Evolutionary conservation across 1,140 invertebrate species (phyloP).

Genomic region (Atta cephalotes): DNA sequence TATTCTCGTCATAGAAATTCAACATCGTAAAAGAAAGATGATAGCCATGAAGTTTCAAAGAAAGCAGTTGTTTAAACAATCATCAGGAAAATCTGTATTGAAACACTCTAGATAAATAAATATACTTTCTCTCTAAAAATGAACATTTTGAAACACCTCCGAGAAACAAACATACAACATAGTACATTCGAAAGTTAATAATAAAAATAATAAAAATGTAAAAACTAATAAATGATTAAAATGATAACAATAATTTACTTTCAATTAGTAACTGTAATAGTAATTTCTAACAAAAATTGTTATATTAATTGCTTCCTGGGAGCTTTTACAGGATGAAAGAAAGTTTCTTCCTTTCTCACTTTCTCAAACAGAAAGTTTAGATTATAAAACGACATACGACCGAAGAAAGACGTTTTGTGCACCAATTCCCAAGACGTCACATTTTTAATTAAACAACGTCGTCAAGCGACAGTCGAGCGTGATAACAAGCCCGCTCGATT

Average conservation of each 20-base stretch:
- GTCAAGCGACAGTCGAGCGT: constrained; percentile 31
- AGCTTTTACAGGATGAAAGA: background rate
- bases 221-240: background rate
- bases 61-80: background rate
- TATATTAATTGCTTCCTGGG: background rate
- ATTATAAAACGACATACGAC: constrained; percentile 6
- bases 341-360: constrained; percentile 15
- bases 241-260: background rate
- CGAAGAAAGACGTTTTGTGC: constrained; percentile 30
- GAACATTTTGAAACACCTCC: background rate
- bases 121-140: constrained; percentile 35
- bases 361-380: constrained; percentile 34
- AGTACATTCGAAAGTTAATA: background rate
- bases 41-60: background rate
- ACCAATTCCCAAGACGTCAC: constrained; percentile 45
- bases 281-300: constrained; percentile 2
- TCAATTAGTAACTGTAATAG: constrained; percentile 25
- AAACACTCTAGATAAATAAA: background rate
- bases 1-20: constrained; percentile 51
- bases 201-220: background rate
- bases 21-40: background rate
- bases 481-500: constrained; percentile 54
- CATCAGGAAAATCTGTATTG: background rate
- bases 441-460: constrained; percentile 61
- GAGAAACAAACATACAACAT: background rate